Evolutionary conservation across 2,888 invertebrate genomes (phyloP), one percentile per base, ranked within the genome.

Genomic region (Hypolimnas misippus): DNA sequence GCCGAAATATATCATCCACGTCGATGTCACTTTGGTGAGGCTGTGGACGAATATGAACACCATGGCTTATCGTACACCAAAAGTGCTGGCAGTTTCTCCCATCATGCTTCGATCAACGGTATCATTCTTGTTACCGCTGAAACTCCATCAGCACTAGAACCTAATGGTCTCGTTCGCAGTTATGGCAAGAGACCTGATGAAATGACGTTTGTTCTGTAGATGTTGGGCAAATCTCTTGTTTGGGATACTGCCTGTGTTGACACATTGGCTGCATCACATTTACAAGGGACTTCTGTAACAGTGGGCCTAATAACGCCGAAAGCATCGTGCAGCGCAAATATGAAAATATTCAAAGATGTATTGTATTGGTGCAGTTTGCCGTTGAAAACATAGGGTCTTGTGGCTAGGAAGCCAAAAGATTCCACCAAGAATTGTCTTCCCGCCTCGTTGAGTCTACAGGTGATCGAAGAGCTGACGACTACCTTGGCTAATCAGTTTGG

Each of bases 401-500:
- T 2, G 25, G 25, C 5, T 2, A 25, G 25, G 25, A 25, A 5
- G 25, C 25, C 2, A 25, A 5, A 25, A 5, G 5, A 5, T 25
- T 25, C 25, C 5, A 25, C 25, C 2, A 25, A 25, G 61, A 61
- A 31, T 40, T 60, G 31, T 53, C 60, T 40, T 44, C 42, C 29
- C 52, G 53, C 42, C 52, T 60, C 12, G 8, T 21, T 31, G 54
- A 60, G 25, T 44, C 52, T 35, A 60, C 53, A 35, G 60, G 53
- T 53, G 54, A 59, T 42, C 59, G 52, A 31, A 60, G 44, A 44
- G 60, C 60, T 60, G 54, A 46, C 25, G 19, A 29, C 21, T 63
- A 63, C 42, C 54, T 57, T 16, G 53, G 49, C 38, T 42, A 55
- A 40, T 56, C 0, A 61, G 55, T 56, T n/a, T 35, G 62, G 17